A percentile compares a stretch with the other conserved stretches of the same genome.
phyloP scores from a whole-genome alignment of 2,113 vertebrate species.

The Bos indicus region DNA sequence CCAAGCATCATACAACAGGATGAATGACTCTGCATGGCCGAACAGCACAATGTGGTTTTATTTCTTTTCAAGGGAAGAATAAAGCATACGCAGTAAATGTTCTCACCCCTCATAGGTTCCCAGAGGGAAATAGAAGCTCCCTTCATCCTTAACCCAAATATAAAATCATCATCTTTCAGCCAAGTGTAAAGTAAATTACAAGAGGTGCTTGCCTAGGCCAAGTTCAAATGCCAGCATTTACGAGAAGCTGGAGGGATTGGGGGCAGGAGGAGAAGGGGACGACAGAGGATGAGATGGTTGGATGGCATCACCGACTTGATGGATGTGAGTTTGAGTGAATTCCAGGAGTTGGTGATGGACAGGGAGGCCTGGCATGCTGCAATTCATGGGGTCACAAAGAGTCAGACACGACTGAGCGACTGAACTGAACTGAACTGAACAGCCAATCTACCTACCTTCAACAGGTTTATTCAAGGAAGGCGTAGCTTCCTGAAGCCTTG shows the following conservation, averaged over 20 bases:
- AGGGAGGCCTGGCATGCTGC: too few relatives aligned
- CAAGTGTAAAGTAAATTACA: slow-evolving; percentile 20
- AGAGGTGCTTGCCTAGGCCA: neutral
- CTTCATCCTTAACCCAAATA: neutral
- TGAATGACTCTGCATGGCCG: neutral
- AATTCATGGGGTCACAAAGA: too few relatives aligned
- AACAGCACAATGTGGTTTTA: neutral
- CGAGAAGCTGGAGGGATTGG: neutral
- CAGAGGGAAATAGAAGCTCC: slow-evolving; percentile 1
- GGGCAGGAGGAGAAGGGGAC: too few relatives aligned
- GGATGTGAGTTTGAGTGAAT: too few relatives aligned
- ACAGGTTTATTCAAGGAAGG: neutral
- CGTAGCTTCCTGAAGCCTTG: neutral
- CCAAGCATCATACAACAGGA: neutral
- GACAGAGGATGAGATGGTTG: too few relatives aligned
- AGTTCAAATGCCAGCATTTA: neutral
- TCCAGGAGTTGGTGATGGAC: too few relatives aligned
- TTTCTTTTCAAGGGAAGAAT: neutral
- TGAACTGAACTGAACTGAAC: too few relatives aligned
- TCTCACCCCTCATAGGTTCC: neutral
- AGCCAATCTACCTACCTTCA: neutral
- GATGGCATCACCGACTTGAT: too few relatives aligned
- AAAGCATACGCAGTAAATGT: neutral
- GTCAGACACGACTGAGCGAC: too few relatives aligned
- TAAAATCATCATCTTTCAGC: neutral